Conservation (phyloP, 1,140 invertebrate species). For the Brachionus sp. region DNA sequence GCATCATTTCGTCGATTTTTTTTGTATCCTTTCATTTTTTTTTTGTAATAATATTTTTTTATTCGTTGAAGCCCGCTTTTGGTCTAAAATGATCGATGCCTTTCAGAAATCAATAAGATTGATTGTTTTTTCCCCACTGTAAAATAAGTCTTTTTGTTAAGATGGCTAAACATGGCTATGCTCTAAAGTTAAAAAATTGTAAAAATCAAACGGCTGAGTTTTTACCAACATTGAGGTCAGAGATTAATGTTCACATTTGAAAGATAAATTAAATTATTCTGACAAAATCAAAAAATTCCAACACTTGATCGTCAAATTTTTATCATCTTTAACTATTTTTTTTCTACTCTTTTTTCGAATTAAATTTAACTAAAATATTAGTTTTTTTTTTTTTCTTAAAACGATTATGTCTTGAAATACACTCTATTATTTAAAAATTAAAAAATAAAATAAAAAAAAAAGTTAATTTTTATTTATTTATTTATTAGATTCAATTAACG, state of each 20-base stretch:
- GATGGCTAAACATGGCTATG: background rate
- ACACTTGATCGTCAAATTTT: background rate
- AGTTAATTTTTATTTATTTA: background rate
- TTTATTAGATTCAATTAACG: no score
- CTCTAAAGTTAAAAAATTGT: background rate
- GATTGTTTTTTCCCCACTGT: background rate
- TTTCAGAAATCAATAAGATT: slow-evolving; percentile 21
- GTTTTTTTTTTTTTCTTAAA: background rate
- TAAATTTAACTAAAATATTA: slow-evolving; percentile 1
- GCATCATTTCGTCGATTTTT: background rate
- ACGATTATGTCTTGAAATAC: background rate
- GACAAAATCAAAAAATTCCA: background rate
- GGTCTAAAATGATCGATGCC: background rate
- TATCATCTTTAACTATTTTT: background rate
- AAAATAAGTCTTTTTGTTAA: background rate
- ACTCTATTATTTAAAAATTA: background rate
- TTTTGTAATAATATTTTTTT: slow-evolving; percentile 9
- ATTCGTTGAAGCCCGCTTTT: background rate
- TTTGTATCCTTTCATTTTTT: background rate
- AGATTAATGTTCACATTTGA: background rate
- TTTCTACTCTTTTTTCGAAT: background rate
- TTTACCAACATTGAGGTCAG: background rate
- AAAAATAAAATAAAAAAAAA: background rate
- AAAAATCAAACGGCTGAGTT: background rate
- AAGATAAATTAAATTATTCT: background rate